A percentile compares a stretch with the other conserved stretches of the same genome.
phyloP scores from a whole-genome alignment of 2,797 vertebrate species.

The Galaxias olidus region DNA sequence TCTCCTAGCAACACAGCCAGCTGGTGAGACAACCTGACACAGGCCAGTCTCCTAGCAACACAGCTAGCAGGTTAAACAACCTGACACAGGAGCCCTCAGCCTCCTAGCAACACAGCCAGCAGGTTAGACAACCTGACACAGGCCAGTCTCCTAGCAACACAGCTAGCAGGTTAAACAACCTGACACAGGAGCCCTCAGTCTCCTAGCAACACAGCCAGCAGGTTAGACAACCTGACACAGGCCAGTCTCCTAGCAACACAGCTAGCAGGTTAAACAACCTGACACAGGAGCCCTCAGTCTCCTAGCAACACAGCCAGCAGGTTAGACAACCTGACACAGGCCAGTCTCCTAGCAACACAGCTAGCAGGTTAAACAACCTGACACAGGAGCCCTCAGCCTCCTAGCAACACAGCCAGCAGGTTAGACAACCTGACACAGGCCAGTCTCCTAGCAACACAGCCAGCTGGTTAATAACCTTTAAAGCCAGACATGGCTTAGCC shows the following conservation, averaged over 20 bases:
- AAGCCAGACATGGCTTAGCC: no score
- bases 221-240: slow-evolving; percentile 2
- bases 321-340: no score
- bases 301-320: slow-evolving; percentile 35
- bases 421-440: no score
- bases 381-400: slow-evolving; percentile 1
- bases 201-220: slow-evolving; percentile 35
- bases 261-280: neutral
- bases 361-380: neutral
- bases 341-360: slow-evolving; percentile 70
- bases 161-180: no score
- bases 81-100: no score
- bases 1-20: neutral
- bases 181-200: no score
- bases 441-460: slow-evolving; percentile 70
- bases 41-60: no score
- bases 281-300: slow-evolving; percentile 1
- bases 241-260: slow-evolving; percentile 70
- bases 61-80: no score
- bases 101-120: slow-evolving; percentile 69
- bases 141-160: neutral
- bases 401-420: slow-evolving; percentile 35
- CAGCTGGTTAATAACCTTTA: neutral
- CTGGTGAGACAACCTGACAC: neutral
- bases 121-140: neutral